phyloP scores from a whole-genome alignment of 2,888 invertebrate genomes.

The Branchinecta sandiegonensis region DNA sequence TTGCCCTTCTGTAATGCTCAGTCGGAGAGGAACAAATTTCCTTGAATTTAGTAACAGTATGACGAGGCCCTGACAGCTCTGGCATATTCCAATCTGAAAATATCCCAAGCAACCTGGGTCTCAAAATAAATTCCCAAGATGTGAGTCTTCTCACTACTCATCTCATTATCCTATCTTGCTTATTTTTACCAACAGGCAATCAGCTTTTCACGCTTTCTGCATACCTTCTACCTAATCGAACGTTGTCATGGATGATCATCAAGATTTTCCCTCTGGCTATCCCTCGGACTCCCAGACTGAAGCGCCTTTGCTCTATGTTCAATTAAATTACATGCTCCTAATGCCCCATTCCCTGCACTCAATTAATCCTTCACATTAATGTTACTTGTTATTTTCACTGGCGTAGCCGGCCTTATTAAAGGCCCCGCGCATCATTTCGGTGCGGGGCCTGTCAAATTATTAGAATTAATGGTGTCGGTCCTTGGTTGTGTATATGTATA shows the following conservation, averaged over 20 bases:
- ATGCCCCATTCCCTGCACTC: background rate
- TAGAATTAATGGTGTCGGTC: conserved; percentile 12
- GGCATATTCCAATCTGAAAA: too few relatives aligned
- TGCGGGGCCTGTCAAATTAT: conserved; percentile 14
- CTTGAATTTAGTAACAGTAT: too few relatives aligned
- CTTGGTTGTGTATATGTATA: conserved; percentile 3
- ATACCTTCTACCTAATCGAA: conserved; percentile 1
- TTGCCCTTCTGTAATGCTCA: too few relatives aligned
- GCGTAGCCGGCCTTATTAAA: background rate
- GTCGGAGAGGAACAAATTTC: too few relatives aligned
- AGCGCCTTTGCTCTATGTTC: conserved; percentile 1
- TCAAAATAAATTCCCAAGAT: too few relatives aligned
- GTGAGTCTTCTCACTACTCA: too few relatives aligned
- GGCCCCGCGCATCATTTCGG: conserved; percentile 10
- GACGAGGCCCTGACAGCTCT: too few relatives aligned
- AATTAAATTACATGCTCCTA: conserved; percentile 14
- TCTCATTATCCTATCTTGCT: too few relatives aligned
- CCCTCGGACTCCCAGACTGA: background rate
- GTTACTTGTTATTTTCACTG: conserved; percentile 5
- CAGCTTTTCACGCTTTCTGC: background rate
- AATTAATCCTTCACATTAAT: conserved; percentile 15
- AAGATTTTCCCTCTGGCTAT: background rate
- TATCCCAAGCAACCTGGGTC: too few relatives aligned
- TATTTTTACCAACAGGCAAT: too few relatives aligned
- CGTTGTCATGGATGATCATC: background rate